Percentiles rank a stretch among this genome's conserved stretches.
phyloP scores from a whole-genome alignment of 2,888 invertebrate genomes.

The Tiliacea citrago region DNA sequence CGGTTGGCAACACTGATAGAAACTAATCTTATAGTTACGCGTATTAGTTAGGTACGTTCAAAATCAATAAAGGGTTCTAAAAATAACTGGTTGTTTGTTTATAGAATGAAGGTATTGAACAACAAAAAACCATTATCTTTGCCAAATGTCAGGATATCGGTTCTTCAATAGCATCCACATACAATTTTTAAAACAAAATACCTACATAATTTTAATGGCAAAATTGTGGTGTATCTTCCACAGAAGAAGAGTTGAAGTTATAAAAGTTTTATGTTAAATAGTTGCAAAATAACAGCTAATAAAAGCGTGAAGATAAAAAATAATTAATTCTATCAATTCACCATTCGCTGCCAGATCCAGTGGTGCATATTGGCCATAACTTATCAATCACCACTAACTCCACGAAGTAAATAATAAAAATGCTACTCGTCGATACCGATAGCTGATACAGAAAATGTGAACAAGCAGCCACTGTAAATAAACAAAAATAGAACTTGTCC shows the following conservation, averaged over 20 bases:
- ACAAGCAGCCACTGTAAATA: slow-evolving; percentile 1
- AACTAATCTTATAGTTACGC: too few species aligned
- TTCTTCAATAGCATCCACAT: background rate
- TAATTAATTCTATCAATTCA: slow-evolving; percentile 68
- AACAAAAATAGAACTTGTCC: slow-evolving; percentile 28
- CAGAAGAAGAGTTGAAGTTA: background rate
- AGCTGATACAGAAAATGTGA: background rate
- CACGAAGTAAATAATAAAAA: background rate
- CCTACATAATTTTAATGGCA: too few species aligned
- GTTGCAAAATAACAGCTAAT: background rate
- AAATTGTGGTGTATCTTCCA: background rate
- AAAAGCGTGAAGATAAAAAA: background rate
- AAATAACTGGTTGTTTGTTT: slow-evolving; percentile 27
- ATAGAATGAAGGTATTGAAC: background rate
- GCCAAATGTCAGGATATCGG: background rate
- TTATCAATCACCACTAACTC: slow-evolving; percentile 3
- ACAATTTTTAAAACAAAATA: background rate
- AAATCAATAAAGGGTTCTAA: slow-evolving; percentile 32
- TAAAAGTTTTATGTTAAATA: background rate
- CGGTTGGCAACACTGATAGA: too few species aligned
- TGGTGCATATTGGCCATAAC: slow-evolving; percentile 80
- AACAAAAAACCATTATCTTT: background rate
- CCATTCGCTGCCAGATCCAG: slow-evolving; percentile 81
- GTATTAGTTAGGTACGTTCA: slow-evolving; percentile 13
- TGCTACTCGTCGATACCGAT: background rate